Base-by-base conservation (phyloP, 2,888 invertebrate species). In the Opisthograptis luteolata region DNA sequence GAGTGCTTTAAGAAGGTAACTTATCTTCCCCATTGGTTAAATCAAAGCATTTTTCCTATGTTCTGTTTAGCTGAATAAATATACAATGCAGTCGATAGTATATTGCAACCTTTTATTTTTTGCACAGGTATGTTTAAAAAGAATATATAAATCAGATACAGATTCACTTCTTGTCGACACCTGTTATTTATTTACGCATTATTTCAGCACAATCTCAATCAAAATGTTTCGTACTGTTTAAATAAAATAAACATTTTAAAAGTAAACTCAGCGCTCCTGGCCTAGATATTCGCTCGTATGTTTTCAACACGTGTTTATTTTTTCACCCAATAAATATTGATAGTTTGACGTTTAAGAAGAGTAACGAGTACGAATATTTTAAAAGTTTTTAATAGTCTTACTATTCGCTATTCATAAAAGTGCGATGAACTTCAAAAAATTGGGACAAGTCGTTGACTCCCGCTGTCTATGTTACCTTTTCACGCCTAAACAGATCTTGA, bases 311-410 rank as follows among this genome's bases (percentile, higher is more conserved):
- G 31, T 46, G 44, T 41, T 48, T 49, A 55, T 54, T 61, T 59
- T n/a, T 52, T 37, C 47, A 13, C 15, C 34, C 56, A 22, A 58
- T 58, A 63, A 63, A 64, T 58, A 60, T 58, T 51, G 55, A 58
- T 56, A 55, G 50, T 59, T 62, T 55, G 55, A 58, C 56, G 53
- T 49, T 42, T 25, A 48, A 35, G 8, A 47, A 34, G 30, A 58
- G 28, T 55, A 46, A 55, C 43, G 53, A 59, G 48, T 32, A 55
- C 45, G 51, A 46, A 48, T 55, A 55, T 31, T 40, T 46, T 55
- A 59, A 59, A 48, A 37, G 31, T 44, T 55, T 32, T 25, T 19
- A 15, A 10, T 10, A 10, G 19, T 58, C 55, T 47, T 34, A 34
- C 32, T 44, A 36, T 41, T 35, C 32, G 41, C 30, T 40, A 37